These are phyloP conservation scores for Sebastolobus altivelis DNA, from an alignment of 2,797 vertebrate genomes.

Conservation along the genomic window DNA sequence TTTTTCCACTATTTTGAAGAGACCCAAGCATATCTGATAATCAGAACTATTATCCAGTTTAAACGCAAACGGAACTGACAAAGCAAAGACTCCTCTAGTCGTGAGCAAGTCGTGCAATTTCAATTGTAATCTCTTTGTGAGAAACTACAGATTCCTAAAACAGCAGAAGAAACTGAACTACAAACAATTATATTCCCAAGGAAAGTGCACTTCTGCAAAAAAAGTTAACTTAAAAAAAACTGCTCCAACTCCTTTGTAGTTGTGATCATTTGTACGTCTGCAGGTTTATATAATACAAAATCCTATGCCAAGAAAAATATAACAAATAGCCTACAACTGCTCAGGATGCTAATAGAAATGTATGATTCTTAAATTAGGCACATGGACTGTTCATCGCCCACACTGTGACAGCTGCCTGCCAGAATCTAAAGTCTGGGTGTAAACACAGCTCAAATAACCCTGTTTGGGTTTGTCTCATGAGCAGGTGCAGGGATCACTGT, in stretches of 20 bases:
- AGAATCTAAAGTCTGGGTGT: slow-evolving; percentile 51
- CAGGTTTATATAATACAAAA: slow-evolving; percentile 25
- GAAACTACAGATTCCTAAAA: not conserved
- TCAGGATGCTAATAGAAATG: slow-evolving; percentile 26
- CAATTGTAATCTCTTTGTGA: not conserved
- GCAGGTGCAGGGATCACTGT: slow-evolving; percentile 74
- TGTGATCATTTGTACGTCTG: slow-evolving; percentile 14
- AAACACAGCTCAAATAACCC: slow-evolving; percentile 58
- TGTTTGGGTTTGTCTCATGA: slow-evolving; percentile 67
- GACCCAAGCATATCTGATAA: slow-evolving; percentile 9
- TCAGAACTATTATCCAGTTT: not conserved
- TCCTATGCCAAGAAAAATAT: slow-evolving; percentile 4
- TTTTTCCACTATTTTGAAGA: not conserved
- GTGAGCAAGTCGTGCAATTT: not conserved
- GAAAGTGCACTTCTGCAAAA: slow-evolving; percentile 2
- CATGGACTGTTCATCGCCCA: slow-evolving; percentile 44
- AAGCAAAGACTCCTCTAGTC: not conserved
- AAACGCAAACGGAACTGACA: not conserved
- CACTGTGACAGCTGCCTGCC: slow-evolving; percentile 54
- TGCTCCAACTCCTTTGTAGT: not conserved
- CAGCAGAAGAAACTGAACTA: not conserved
- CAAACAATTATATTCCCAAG: not conserved
- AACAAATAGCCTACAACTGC: slow-evolving; percentile 20
- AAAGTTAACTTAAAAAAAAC: slow-evolving; percentile 26
- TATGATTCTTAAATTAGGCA: slow-evolving; percentile 42